These are phyloP conservation scores for Chironomus tepperi DNA, from an alignment of 1,140 invertebrate species.

Conservation along the genomic window DNA sequence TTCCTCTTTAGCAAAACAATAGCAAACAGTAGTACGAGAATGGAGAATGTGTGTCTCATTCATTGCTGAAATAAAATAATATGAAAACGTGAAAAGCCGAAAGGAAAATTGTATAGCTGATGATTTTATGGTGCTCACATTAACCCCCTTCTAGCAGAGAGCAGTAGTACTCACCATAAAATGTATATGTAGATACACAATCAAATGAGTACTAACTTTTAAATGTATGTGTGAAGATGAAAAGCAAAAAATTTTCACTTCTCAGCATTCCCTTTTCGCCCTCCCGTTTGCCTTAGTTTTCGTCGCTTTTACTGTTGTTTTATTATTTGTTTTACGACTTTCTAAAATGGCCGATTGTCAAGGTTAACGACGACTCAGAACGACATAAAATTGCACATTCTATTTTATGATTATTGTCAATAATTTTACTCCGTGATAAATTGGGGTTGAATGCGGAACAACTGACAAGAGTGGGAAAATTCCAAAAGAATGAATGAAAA, in stretches of 20 bases:
- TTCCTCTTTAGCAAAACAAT: no score
- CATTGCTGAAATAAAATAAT: no score
- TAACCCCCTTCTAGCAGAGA: background rate
- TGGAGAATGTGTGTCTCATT: no score
- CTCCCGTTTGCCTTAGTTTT: background rate
- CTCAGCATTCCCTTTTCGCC: background rate
- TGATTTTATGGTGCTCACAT: background rate
- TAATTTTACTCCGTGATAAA: constrained; percentile 21
- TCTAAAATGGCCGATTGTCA: constrained; percentile 27
- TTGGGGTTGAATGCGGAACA: constrained; percentile 18
- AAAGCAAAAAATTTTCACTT: background rate
- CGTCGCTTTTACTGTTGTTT: constrained; percentile 16
- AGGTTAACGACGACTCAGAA: constrained; percentile 26
- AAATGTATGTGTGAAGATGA: constrained; percentile 1
- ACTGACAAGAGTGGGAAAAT: background rate
- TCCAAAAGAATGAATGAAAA: no score
- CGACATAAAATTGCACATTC: constrained; percentile 22
- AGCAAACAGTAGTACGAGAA: no score
- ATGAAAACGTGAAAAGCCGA: background rate
- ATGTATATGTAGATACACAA: background rate
- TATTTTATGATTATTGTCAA: constrained; percentile 23
- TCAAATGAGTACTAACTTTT: no score
- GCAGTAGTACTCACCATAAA: background rate
- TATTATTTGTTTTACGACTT: constrained; percentile 26
- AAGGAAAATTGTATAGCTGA: background rate